Conservation (phyloP, 2,797 vertebrate genomes). For the Varecia variegata region DNA sequence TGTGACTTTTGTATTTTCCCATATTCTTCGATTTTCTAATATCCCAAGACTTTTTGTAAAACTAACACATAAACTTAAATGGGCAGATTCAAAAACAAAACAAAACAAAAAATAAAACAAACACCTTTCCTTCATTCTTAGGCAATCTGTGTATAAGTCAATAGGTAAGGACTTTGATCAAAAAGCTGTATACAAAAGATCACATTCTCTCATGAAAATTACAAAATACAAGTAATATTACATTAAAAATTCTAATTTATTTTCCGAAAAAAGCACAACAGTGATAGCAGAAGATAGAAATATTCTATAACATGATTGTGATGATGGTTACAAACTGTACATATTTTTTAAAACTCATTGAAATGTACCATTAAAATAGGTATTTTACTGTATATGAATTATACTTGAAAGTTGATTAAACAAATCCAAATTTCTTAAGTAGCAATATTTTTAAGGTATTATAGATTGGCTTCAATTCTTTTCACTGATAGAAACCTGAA, state of each 20-base stretch:
- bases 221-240: conserved; percentile 62
- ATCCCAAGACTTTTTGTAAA: conserved; percentile 75
- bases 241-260: conserved; percentile 71
- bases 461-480: conserved; percentile 58
- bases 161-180: conserved; percentile 80
- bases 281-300: background rate
- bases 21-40: conserved; percentile 82
- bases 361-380: background rate
- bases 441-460: conserved; percentile 65
- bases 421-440: conserved; percentile 73
- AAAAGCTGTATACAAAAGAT: conserved; percentile 75
- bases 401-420: background rate
- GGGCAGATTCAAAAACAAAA: conserved; percentile 65
- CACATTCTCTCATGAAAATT: conserved; percentile 74
- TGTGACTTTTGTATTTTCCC: conserved; percentile 82
- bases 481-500: conserved; percentile 49
- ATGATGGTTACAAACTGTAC: background rate
- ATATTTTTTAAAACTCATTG: background rate
- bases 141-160: conserved; percentile 73
- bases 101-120: conserved; percentile 75
- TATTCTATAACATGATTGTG: background rate
- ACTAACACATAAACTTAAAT: conserved; percentile 81
- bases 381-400: background rate
- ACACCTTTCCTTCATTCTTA: conserved; percentile 75
- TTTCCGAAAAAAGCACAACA: conserved; percentile 10